These are phyloP conservation scores for Zaprionus gabonicus DNA, from an alignment of 1,140 invertebrate genomes.

Conservation along the genomic window DNA sequence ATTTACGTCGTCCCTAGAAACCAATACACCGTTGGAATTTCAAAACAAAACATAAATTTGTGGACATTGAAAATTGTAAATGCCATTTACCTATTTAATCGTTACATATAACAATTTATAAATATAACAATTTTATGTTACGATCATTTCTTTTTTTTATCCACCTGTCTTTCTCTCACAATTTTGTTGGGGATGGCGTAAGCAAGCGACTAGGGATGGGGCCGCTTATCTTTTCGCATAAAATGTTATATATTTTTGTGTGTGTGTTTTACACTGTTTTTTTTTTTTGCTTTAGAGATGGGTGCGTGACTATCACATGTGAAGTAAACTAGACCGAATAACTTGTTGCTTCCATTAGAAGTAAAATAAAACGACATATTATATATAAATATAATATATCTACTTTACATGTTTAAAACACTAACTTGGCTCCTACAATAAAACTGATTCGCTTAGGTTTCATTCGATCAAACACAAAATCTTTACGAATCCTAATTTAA, in stretches of 20 bases:
- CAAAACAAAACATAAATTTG: neutral
- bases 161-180: conserved; percentile 18
- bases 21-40: neutral
- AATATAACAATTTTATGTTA: neutral
- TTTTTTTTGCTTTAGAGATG: conserved; percentile 14
- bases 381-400: neutral
- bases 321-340: neutral
- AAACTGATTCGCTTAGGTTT: neutral
- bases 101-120: neutral
- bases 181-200: conserved; percentile 13
- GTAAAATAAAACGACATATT: neutral
- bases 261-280: neutral
- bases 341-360: conserved; percentile 34
- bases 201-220: conserved; percentile 6
- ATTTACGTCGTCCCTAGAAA: neutral
- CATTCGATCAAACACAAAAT: neutral
- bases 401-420: neutral
- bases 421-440: neutral
- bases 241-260: neutral
- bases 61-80: neutral
- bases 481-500: neutral
- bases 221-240: conserved; percentile 26
- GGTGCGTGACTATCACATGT: neutral
- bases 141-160: neutral
- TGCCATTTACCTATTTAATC: neutral